Percentiles rank a stretch among this genome's conserved stretches.
Conservation (phyloP, 2,113 vertebrate genomes). For the Maccullochella peelii region DNA sequence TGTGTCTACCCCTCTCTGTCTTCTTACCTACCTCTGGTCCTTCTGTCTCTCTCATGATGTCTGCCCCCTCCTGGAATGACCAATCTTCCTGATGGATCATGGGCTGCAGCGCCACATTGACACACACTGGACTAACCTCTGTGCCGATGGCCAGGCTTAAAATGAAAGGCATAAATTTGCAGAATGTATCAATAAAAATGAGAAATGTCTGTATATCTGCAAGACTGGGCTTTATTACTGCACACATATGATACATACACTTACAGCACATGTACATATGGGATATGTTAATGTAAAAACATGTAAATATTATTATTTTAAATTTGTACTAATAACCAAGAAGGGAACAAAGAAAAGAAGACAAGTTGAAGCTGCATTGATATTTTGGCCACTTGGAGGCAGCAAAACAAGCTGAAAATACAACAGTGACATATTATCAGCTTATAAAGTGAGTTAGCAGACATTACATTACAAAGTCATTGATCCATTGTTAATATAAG, state of each 20-base stretch:
- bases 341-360: background rate
- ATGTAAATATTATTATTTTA: background rate
- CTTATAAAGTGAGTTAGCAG: background rate
- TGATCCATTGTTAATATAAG: background rate
- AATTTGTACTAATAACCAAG: background rate
- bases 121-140: constrained; percentile 48
- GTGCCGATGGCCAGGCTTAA: constrained; percentile 33
- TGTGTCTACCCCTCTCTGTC: constrained; percentile 19
- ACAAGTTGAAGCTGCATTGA: background rate
- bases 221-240: background rate
- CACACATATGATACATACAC: background rate
- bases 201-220: background rate
- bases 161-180: constrained; percentile 66
- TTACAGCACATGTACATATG: background rate
- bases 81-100: constrained; percentile 49
- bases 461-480: background rate
- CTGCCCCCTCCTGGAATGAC: constrained; percentile 43
- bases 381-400: background rate
- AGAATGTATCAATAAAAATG: constrained; percentile 42
- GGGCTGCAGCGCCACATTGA: constrained; percentile 49
- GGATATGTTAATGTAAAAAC: background rate
- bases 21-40: background rate
- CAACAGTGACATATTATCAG: background rate
- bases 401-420: background rate
- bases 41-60: constrained; percentile 35